Evolutionary conservation across 1,140 invertebrate genomes (phyloP).

Genomic region (Brachionus angularis): DNA sequence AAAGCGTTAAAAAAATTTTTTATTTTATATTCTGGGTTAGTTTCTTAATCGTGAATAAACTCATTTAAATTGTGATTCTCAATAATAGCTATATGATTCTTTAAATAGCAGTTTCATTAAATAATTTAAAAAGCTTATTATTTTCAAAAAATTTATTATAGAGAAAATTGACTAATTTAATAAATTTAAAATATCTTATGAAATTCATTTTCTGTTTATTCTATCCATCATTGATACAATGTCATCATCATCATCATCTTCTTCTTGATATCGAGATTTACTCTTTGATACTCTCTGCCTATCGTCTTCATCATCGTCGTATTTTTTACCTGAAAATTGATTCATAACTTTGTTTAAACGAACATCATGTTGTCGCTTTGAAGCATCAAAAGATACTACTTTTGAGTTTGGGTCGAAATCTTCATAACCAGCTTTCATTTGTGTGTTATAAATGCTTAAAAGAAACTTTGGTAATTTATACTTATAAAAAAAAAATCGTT

Average conservation of each 20-base stretch:
- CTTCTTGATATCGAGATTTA: no score
- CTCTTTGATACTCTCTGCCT: no score
- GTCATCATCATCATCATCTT: constrained; percentile 43
- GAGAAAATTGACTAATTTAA: not conserved
- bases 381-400: constrained; percentile 34
- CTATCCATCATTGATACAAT: constrained; percentile 42
- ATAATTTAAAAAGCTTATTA: no score
- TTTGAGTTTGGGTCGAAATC: not conserved
- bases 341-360: constrained; percentile 31
- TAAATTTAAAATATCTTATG: not conserved
- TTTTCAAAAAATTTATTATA: no score
- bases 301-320: not conserved
- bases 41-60: no score
- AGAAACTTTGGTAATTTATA: not conserved
- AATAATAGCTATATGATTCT: no score
- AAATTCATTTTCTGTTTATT: constrained; percentile 7
- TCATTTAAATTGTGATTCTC: no score
- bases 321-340: not conserved
- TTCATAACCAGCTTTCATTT: not conserved
- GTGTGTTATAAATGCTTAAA: constrained; percentile 29
- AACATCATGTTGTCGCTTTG: constrained; percentile 24
- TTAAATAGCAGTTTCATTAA: no score
- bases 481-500: not conserved
- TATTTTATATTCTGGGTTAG: no score
- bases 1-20: no score